These are phyloP conservation scores for Tenrec ecaudatus DNA, from an alignment of 2,113 vertebrate species.

Conservation along the genomic window DNA sequence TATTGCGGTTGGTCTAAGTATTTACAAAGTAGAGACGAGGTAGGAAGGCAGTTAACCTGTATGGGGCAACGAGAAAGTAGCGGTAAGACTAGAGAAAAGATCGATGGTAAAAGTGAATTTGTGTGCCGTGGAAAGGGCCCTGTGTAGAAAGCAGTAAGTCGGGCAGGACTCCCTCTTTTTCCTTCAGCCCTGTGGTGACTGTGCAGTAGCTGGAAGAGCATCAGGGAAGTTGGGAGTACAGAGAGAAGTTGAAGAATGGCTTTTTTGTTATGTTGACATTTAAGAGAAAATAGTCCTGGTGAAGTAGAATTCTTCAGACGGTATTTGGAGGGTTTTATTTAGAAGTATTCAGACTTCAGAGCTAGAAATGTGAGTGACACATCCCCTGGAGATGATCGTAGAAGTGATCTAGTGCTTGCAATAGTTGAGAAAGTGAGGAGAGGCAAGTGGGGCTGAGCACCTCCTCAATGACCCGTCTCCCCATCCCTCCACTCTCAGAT, in stretches of 20 bases:
- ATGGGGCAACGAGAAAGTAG: neutral
- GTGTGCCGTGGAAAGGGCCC: rapidly evolving
- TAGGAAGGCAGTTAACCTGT: neutral
- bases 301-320: neutral
- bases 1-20: rapidly evolving
- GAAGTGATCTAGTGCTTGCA: neutral
- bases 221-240: rapidly evolving
- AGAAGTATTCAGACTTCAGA: neutral
- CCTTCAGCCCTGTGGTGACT: too few species aligned
- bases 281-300: neutral
- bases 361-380: neutral
- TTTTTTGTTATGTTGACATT: neutral
- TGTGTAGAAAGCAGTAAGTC: neutral
- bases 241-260: neutral
- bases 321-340: neutral
- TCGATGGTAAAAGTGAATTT: neutral
- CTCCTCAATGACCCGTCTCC: neutral
- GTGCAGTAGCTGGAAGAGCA: neutral
- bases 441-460: neutral
- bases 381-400: neutral
- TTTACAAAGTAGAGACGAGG: too few species aligned
- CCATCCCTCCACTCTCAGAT: neutral
- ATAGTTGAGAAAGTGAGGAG: neutral
- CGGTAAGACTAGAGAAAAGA: neutral
- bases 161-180: rapidly evolving